Evolutionary conservation across 2,888 invertebrate species (phyloP), one percentile per base, ranked within the genome.

Genomic region (Drosophila demipolita): DNA sequence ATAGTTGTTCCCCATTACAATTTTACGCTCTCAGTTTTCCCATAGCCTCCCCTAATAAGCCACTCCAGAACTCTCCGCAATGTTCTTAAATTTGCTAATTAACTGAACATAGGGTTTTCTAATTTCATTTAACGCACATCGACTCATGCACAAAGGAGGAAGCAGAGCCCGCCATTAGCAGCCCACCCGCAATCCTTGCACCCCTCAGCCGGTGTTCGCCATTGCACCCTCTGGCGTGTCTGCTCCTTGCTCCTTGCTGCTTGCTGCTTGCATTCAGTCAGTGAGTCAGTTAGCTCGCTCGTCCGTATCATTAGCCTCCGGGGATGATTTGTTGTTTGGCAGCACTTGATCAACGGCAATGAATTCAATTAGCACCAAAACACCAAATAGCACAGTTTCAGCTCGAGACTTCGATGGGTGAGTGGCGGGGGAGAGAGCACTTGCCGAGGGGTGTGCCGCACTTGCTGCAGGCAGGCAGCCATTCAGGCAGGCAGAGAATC

Each of bases 361-460:
- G 90, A 88, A 90, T 91, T 88, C 90, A 91, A 90, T 90, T 90
- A 90, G 90, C 82, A 82, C 86, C 89, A 85, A 87, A 82, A 85
- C 82, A 86, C 82, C 87, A 79, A 71, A 75, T 69, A 75, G 76
- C 58, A 54, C 60, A 50, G 64, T 60, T 66, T 67, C 65, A 62
- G 62, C 54, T 58, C 42, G 23, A 61, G 38, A 6, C 12, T 5
- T 26, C 12, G 33, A 20, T n/a, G 17, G 15, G 23, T 53, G n/a
- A 32, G 35, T 12, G 12, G 11, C n/a, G 58, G 70, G 23, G 11
- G 38, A 45, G 11, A 17, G n/a, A 54, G 29, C 15, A 20, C 20
- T 7, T 29, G 32, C 17, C 26, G 36, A 60, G 60, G 60, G 66
- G 42, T 57, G 20, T 48, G 52, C 50, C 66, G 62, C 89, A 85